phyloP scores from a whole-genome alignment of 2,113 vertebrate species.

The Hylia prasina region DNA sequence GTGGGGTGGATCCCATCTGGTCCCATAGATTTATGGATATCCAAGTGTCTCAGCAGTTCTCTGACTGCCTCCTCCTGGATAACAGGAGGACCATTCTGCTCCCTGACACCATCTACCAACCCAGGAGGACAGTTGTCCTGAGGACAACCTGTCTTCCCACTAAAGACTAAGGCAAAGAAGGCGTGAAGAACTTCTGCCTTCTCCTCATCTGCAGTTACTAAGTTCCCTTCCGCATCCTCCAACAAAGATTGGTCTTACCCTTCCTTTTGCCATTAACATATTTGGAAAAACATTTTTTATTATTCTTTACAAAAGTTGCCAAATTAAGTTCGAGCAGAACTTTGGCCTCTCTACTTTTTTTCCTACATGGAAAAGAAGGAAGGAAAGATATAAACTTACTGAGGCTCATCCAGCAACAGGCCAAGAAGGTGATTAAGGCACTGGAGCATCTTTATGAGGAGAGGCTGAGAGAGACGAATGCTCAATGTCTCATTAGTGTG shows the following conservation, averaged over 20 bases:
- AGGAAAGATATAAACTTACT: neutral
- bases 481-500: neutral
- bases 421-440: neutral
- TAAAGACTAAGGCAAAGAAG: neutral
- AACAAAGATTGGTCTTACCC: neutral
- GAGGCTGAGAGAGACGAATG: neutral
- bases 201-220: neutral
- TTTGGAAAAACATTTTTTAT: neutral
- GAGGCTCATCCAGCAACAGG: neutral
- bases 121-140: neutral
- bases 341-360: neutral
- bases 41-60: neutral
- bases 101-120: neutral
- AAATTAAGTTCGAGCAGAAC: neutral
- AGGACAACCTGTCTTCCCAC: neutral
- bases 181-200: neutral
- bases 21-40: neutral
- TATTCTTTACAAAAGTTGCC: neutral
- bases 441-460: neutral
- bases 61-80: neutral
- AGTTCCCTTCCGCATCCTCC: neutral
- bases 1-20: too few relatives aligned
- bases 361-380: neutral
- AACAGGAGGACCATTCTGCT: neutral
- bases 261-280: neutral